phyloP scores from a whole-genome alignment of 1,140 invertebrate genomes.

The Mercenaria mercenaria region DNA sequence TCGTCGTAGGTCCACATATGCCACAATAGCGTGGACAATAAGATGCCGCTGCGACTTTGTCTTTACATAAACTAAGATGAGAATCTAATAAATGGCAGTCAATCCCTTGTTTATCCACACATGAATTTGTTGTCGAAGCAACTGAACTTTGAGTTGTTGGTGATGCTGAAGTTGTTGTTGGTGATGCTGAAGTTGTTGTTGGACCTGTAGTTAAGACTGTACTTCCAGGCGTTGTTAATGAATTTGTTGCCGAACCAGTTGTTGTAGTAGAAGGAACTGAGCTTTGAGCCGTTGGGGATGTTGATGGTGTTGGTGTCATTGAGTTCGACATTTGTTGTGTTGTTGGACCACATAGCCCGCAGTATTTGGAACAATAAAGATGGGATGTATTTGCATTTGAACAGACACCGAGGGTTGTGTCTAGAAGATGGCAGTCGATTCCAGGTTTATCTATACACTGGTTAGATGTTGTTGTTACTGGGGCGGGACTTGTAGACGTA shows the following conservation, averaged over 20 bases:
- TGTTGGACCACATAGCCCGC: conserved; percentile 50
- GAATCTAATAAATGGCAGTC: conserved; percentile 31
- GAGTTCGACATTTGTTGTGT: neutral
- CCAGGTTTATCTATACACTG: conserved; percentile 51
- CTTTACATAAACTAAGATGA: neutral
- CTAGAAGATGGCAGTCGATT: conserved; percentile 48
- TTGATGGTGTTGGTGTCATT: neutral
- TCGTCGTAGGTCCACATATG: conserved; percentile 4
- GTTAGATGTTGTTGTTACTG: neutral
- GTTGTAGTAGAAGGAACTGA: neutral
- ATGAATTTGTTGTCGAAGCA: neutral
- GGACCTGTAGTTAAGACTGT: neutral
- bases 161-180: neutral
- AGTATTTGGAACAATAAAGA: conserved; percentile 47
- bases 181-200: neutral
- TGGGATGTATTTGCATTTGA: conserved; percentile 12
- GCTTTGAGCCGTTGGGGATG: neutral
- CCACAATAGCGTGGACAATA: conserved; percentile 36
- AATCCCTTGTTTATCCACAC: conserved; percentile 12
- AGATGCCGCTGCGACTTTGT: neutral
- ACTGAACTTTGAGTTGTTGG: neutral
- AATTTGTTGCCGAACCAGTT: neutral
- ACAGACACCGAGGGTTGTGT: conserved; percentile 27
- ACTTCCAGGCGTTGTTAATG: neutral
- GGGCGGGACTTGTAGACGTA: neutral